These are phyloP conservation scores for Amphiura filiformis DNA, from an alignment of 35 echinoderm and acorn worm species.

Conservation along the genomic window DNA sequence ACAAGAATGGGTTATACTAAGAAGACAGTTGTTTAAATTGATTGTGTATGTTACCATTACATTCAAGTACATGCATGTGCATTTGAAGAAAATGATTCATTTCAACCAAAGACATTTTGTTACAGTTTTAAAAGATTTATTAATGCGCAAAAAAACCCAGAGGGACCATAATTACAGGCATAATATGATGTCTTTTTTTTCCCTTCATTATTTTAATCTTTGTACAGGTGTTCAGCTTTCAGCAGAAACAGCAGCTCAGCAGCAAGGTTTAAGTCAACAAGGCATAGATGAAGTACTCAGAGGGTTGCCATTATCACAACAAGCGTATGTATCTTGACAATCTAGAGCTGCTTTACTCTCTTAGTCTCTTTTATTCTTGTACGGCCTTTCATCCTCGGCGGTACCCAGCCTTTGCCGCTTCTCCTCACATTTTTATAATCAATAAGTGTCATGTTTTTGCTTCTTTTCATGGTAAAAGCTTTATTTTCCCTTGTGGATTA, in stretches of 20 bases:
- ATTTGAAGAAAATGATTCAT: no score
- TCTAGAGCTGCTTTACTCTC: neutral
- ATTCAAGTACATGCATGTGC: no score
- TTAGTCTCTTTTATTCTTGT: neutral
- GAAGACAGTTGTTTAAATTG: neutral
- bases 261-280: slow-evolving; percentile 35
- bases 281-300: slow-evolving; percentile 54
- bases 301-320: slow-evolving; percentile 56
- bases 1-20: neutral
- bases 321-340: slow-evolving; percentile 72
- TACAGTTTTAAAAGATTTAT: no score
- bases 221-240: slow-evolving; percentile 73
- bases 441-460: no score
- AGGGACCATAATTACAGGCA: no score
- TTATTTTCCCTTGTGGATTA: no score
- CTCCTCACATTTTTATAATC: neutral
- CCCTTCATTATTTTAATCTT: slow-evolving; percentile 4
- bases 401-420: neutral
- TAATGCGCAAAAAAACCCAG: no score
- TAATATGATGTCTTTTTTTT: no score
- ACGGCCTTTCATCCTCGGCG: neutral
- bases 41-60: neutral
- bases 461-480: no score
- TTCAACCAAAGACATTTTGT: no score
- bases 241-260: slow-evolving; percentile 47